A percentile compares a stretch with the other conserved stretches of the same genome.
phyloP scores from a whole-genome alignment of 2,888 invertebrate species.

The Drosophila lacicola region DNA sequence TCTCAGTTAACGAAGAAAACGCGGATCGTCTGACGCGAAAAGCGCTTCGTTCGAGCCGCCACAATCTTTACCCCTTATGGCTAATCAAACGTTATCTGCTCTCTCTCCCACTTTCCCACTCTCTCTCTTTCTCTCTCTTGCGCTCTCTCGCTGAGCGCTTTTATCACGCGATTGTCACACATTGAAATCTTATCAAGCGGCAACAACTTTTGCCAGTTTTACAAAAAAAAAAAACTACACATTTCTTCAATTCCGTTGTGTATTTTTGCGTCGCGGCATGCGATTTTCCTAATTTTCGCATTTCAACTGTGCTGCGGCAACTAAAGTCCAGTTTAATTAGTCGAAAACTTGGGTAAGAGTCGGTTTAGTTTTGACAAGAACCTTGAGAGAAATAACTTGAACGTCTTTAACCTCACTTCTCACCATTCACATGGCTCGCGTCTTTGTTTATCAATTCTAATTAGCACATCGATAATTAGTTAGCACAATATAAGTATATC shows the following conservation, averaged over 20 bases:
- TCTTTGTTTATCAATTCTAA: slow-evolving; percentile 24
- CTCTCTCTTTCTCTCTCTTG: background rate
- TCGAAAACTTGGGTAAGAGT: slow-evolving; percentile 21
- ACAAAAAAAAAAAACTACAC: slow-evolving; percentile 15
- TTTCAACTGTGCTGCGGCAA: background rate
- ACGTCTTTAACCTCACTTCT: slow-evolving; percentile 45
- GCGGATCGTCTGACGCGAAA: slow-evolving; percentile 21
- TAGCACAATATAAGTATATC: slow-evolving; percentile 5
- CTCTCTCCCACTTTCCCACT: background rate
- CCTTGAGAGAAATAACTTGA: background rate
- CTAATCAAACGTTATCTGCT: slow-evolving; percentile 24
- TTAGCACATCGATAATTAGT: background rate
- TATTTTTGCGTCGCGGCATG: slow-evolving; percentile 46
- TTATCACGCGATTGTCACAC: slow-evolving; percentile 50
- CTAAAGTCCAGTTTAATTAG: background rate
- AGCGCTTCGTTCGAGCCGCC: slow-evolving; percentile 1
- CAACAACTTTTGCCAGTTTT: slow-evolving; percentile 35
- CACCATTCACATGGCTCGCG: background rate
- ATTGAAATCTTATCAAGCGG: slow-evolving; percentile 54
- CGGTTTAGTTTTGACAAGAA: background rate
- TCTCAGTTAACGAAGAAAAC: slow-evolving; percentile 27
- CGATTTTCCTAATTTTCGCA: background rate
- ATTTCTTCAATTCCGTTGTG: slow-evolving; percentile 49
- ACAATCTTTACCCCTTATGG: background rate
- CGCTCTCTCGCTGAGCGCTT: slow-evolving; percentile 7